Percentiles rank a stretch among this genome's conserved stretches.
Conservation (phyloP, 2,888 invertebrate genomes). For the Neocrepidodera transversa region DNA sequence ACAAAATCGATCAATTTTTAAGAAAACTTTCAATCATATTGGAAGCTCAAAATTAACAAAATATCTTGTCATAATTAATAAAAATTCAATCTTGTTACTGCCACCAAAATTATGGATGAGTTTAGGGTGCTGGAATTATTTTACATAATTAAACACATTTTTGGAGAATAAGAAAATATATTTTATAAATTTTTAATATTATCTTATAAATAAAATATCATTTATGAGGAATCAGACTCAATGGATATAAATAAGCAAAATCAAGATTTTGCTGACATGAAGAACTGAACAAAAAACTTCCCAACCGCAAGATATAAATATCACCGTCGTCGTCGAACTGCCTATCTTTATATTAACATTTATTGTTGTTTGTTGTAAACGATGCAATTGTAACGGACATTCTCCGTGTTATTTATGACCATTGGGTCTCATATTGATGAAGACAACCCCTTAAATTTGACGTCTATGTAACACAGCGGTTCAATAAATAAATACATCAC, state of each 20-base stretch:
- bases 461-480: conserved; percentile 37
- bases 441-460: conserved; percentile 46
- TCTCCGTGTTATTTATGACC: conserved; percentile 38
- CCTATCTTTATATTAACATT: conserved; percentile 21
- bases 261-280: neutral
- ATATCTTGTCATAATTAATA: too few species aligned
- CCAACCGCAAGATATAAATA: conserved; percentile 16
- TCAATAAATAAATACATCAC: conserved; percentile 41
- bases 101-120: too few species aligned
- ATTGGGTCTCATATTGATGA: conserved; percentile 37
- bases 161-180: too few species aligned
- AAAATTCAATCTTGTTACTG: too few species aligned
- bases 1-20: too few species aligned
- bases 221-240: neutral
- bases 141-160: too few species aligned
- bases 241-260: neutral
- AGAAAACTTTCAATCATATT: too few species aligned
- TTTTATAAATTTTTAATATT: too few species aligned
- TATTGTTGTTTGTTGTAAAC: conserved; percentile 32
- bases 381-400: conserved; percentile 35
- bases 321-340: neutral
- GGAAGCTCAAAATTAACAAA: too few species aligned
- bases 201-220: neutral
- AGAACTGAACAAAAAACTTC: neutral
- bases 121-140: too few species aligned